Conservation (phyloP, 2,797 vertebrate species). For the Mus minutoides region DNA sequence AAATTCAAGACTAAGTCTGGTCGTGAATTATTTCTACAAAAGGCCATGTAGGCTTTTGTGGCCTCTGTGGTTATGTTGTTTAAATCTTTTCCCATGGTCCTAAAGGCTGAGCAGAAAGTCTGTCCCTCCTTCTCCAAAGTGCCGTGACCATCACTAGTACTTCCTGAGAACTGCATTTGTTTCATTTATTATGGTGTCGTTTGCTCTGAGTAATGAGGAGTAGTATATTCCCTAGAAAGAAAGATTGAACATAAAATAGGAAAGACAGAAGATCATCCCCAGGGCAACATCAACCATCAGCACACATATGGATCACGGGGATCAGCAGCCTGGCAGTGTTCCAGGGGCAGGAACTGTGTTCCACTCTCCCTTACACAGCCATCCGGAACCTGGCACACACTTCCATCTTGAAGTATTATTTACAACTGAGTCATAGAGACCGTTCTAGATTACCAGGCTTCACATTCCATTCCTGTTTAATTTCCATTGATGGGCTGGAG, state of each 20-base stretch:
- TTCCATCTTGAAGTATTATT: not conserved
- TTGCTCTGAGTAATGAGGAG: not conserved
- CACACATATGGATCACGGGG: not conserved
- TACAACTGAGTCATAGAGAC: not conserved
- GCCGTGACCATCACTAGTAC: not conserved
- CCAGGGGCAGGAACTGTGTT: not conserved
- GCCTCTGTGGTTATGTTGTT: not conserved
- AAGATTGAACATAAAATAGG: not conserved
- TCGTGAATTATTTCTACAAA: not conserved
- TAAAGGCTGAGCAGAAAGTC: not conserved
- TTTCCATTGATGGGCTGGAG: not conserved
- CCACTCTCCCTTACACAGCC: not conserved
- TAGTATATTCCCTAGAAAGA: not conserved
- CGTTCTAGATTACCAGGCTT: not conserved
- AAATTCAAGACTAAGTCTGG: not conserved
- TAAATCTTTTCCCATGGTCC: not conserved
- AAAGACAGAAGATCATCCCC: not conserved
- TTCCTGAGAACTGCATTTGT: not conserved
- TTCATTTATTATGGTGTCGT: not conserved
- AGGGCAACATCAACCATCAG: not conserved
- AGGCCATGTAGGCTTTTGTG: not conserved
- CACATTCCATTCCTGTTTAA: not conserved
- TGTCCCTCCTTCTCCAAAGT: not conserved
- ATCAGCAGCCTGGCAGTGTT: not conserved
- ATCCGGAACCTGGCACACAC: not conserved